Evolutionary conservation across 1,140 invertebrate species (phyloP).

Genomic region (Camponotus floridanus): DNA sequence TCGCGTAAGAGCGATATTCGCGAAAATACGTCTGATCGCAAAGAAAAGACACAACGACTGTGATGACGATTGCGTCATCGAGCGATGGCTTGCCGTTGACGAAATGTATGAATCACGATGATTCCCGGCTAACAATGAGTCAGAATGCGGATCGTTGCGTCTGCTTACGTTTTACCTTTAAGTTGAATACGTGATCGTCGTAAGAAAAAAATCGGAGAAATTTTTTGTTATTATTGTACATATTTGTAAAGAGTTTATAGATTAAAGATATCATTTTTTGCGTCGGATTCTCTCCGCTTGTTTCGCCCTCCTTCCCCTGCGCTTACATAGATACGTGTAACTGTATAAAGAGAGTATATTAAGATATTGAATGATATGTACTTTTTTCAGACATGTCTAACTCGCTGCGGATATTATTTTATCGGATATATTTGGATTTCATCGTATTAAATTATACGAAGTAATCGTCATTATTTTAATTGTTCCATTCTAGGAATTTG

Average conservation of each 20-base stretch:
- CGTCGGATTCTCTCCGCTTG: slow-evolving; percentile 21
- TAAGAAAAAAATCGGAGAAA: neutral
- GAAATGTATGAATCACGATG: slow-evolving; percentile 68
- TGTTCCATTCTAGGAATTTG: slow-evolving; percentile 6
- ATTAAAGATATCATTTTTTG: slow-evolving; percentile 79
- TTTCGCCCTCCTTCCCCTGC: slow-evolving; percentile 1
- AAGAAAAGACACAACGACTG: neutral
- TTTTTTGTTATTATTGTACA: slow-evolving; percentile 83
- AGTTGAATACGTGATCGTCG: slow-evolving; percentile 7
- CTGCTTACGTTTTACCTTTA: slow-evolving; percentile 68
- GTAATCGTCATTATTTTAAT: slow-evolving; percentile 31
- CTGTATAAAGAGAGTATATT: neutral
- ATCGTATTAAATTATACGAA: neutral
- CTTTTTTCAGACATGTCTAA: neutral
- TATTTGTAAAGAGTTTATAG: slow-evolving; percentile 84
- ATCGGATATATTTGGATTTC: slow-evolving; percentile 21
- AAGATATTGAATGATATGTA: neutral
- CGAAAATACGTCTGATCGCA: neutral
- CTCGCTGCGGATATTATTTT: neutral
- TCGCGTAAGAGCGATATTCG: neutral
- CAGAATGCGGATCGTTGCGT: slow-evolving; percentile 51
- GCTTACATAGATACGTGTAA: slow-evolving; percentile 4
- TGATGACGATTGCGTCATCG: slow-evolving; percentile 26
- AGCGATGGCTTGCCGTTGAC: neutral
- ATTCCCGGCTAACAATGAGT: slow-evolving; percentile 60